Conservation (phyloP, 2,888 invertebrate species). For the Himalopsyche kuldschensis region DNA sequence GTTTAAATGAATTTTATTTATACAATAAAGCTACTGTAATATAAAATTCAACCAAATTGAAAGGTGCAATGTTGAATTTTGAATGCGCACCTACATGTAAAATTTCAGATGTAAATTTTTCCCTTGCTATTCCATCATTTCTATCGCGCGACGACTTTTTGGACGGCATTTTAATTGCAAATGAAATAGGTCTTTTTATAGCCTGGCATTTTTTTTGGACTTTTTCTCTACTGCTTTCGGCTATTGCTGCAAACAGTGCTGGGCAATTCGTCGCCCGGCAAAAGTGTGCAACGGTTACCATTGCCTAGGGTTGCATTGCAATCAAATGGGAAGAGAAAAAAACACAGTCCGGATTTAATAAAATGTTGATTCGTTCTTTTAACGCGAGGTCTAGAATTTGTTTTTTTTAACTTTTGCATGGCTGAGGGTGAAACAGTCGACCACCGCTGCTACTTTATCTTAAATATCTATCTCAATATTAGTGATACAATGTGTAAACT, state of each 20-base stretch:
- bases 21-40: no score
- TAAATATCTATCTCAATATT: no score
- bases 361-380: not conserved
- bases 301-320: not conserved
- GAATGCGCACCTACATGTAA: no score
- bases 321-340: not conserved
- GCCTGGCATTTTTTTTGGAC: slow-evolving; percentile 7
- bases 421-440: no score
- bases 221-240: slow-evolving; percentile 8
- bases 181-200: slow-evolving; percentile 30
- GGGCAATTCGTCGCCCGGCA: not conserved
- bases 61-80: no score
- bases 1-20: no score
- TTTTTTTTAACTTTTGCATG: no score
- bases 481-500: no score
- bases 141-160: not conserved
- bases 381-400: not conserved
- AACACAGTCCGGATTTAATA: not conserved
- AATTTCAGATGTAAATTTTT: not conserved
- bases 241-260: no score
- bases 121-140: not conserved
- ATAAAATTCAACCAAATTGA: no score
- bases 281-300: not conserved
- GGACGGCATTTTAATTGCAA: slow-evolving; percentile 37
- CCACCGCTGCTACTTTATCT: no score